phyloP scores from a whole-genome alignment of 2,797 vertebrate genomes.

The Intellagama lesueurii region DNA sequence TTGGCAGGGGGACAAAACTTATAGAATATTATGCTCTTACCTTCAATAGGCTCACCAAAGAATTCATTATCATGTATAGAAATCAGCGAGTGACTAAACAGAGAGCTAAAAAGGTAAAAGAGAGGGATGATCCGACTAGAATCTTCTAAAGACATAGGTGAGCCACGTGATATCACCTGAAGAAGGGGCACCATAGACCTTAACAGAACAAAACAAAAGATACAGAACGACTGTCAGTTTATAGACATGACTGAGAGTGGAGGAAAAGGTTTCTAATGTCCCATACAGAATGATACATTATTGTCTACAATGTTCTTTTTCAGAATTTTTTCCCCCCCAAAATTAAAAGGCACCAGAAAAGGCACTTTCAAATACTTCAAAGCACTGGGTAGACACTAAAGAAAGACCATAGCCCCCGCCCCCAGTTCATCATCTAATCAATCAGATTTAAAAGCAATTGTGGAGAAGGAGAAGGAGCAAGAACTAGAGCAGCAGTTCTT shows the following conservation, averaged over 20 bases:
- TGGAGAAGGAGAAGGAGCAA: neutral
- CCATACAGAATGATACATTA: neutral
- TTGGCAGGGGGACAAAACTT: conserved; percentile 24
- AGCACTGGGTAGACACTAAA: neutral
- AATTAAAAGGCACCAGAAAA: neutral
- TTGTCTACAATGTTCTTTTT: neutral
- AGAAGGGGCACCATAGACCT: conserved; percentile 95
- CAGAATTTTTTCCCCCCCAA: neutral
- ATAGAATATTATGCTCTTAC: conserved; percentile 71
- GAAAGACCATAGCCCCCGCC: neutral
- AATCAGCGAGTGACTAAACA: conserved; percentile 98
- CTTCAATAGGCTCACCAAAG: conserved; percentile 93
- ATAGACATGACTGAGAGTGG: neutral
- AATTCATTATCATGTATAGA: conserved; percentile 98
- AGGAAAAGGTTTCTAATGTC: neutral
- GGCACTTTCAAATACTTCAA: neutral
- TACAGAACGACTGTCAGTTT: neutral
- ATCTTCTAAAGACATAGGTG: conserved; percentile 95
- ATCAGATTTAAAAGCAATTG: neutral
- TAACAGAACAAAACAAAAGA: conserved; percentile 38
- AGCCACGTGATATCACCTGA: conserved; percentile 95
- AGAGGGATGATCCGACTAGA: conserved; percentile 97
- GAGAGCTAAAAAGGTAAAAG: conserved; percentile 98
- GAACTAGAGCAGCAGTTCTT: neutral
- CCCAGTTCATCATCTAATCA: neutral